These are phyloP conservation scores for Drosophila pegasa DNA, from an alignment of 2,888 invertebrate species.

Conservation along the genomic window DNA sequence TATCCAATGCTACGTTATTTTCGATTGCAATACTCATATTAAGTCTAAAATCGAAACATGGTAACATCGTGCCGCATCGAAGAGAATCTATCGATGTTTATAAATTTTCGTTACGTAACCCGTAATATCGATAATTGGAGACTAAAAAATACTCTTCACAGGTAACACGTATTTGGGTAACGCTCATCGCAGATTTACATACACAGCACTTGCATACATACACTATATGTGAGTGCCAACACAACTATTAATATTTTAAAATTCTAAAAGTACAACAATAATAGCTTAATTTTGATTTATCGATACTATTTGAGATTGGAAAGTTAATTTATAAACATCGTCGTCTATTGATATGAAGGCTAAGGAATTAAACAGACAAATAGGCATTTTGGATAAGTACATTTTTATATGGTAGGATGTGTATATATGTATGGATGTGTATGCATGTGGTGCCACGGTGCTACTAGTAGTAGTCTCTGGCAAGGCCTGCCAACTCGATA, in stretches of 20 bases:
- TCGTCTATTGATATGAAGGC: neutral
- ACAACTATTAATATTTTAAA: slow-evolving; percentile 16
- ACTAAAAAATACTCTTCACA: slow-evolving; percentile 1
- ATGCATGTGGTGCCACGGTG: slow-evolving; percentile 24
- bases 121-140: slow-evolving; percentile 7
- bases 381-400: neutral
- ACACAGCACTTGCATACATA: slow-evolving; percentile 29
- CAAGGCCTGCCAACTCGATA: slow-evolving; percentile 39
- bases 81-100: neutral
- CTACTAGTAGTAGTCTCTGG: slow-evolving; percentile 7
- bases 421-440: slow-evolving; percentile 1
- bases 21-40: neutral
- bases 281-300: neutral
- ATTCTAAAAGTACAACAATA: slow-evolving; percentile 1
- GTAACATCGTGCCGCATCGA: neutral
- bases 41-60: neutral
- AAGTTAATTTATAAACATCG: slow-evolving; percentile 2
- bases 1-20: neutral
- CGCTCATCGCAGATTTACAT: slow-evolving; percentile 26
- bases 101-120: neutral
- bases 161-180: slow-evolving; percentile 16
- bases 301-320: neutral
- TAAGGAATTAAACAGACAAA: neutral
- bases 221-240: slow-evolving; percentile 53
- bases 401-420: slow-evolving; percentile 10